phyloP scores from a whole-genome alignment of 2,797 vertebrate species.

The Poecilia gillii region DNA sequence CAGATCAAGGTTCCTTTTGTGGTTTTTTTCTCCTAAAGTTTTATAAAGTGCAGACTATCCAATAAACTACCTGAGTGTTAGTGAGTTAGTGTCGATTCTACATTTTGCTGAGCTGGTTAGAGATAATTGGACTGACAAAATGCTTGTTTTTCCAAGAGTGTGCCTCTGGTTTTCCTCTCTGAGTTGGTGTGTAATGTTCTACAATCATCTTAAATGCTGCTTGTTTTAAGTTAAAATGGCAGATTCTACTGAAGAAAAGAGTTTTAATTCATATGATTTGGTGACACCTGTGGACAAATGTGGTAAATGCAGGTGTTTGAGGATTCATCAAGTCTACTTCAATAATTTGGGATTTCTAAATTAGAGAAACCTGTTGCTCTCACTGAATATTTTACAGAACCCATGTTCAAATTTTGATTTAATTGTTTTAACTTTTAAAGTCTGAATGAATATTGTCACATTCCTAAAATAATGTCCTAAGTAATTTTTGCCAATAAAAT shows the following conservation, averaged over 20 bases:
- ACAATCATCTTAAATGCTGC: not conserved
- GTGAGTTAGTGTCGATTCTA: conserved; percentile 71
- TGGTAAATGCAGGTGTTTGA: not conserved
- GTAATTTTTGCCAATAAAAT: no score
- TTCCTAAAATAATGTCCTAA: no score
- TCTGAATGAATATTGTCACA: not conserved
- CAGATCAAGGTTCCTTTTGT: conserved; percentile 28
- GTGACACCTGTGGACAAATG: not conserved
- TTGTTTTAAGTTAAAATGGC: not conserved
- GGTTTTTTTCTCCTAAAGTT: conserved; percentile 36
- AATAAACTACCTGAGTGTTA: conserved; percentile 79
- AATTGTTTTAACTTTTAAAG: not conserved
- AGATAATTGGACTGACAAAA: conserved; percentile 2
- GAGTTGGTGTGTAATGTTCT: not conserved
- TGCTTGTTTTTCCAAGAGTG: not conserved
- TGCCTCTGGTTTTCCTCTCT: not conserved
- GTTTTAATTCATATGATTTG: conserved; percentile 24
- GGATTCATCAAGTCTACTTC: not conserved
- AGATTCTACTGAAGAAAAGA: not conserved
- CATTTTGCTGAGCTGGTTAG: conserved; percentile 15
- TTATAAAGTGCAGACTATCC: conserved; percentile 81
- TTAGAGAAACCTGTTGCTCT: not conserved
- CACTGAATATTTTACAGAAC: not conserved
- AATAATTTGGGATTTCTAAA: not conserved
- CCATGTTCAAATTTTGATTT: not conserved